A percentile compares a stretch with the other conserved stretches of the same genome.
Conservation (phyloP, 2,888 invertebrate species). For the Adineta ricciae region DNA sequence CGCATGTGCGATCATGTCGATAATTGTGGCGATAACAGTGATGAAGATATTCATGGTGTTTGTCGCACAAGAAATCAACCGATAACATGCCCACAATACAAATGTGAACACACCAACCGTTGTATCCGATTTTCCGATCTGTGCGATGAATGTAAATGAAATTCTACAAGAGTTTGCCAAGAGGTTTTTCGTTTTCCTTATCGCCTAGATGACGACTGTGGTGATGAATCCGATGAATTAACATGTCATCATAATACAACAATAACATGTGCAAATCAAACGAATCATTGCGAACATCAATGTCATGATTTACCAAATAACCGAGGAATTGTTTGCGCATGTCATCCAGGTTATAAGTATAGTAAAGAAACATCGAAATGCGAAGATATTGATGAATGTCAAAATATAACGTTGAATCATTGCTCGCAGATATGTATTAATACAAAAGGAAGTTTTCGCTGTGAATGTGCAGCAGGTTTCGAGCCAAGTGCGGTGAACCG, state of each 20-base stretch:
- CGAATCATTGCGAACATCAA: slow-evolving; percentile 23
- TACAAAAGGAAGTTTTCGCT: slow-evolving; percentile 76
- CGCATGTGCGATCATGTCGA: slow-evolving; percentile 50
- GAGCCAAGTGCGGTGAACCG: neutral
- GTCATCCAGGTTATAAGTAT: slow-evolving; percentile 21
- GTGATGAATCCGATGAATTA: slow-evolving; percentile 31
- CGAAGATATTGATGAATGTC: slow-evolving; percentile 72
- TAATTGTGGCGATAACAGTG: slow-evolving; percentile 40
- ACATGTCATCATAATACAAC: slow-evolving; percentile 26
- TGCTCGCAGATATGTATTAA: slow-evolving; percentile 87
- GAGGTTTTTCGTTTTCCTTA: neutral
- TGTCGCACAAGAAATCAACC: neutral
- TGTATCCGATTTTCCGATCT: slow-evolving; percentile 19
- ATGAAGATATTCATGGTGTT: neutral
- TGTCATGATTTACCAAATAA: slow-evolving; percentile 22
- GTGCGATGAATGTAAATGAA: slow-evolving; percentile 18
- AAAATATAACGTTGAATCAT: slow-evolving; percentile 62
- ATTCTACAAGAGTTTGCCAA: neutral
- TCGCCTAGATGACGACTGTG: slow-evolving; percentile 21
- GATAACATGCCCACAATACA: neutral
- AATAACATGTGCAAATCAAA: neutral
- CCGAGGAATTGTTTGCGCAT: slow-evolving; percentile 25
- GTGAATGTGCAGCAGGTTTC: slow-evolving; percentile 61
- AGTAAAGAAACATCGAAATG: slow-evolving; percentile 19
- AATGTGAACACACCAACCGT: neutral